Evolutionary conservation across 2,797 vertebrate species (phyloP), one percentile per base, ranked within the genome.

Genomic region (Tangara arthus): DNA sequence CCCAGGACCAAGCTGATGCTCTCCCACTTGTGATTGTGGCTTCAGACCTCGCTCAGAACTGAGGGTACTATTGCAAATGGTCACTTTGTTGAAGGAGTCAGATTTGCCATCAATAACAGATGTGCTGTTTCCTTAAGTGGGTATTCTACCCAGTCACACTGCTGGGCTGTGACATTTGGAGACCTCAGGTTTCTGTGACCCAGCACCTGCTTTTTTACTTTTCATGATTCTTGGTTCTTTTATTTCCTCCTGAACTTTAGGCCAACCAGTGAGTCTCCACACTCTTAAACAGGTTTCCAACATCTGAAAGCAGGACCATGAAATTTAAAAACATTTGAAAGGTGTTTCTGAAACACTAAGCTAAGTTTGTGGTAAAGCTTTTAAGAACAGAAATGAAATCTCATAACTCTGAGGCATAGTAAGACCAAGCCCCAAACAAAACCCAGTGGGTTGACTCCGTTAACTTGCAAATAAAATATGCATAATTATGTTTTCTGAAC

Each of bases 11-110:
- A 68, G 42, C 18, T 64, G n/a, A 21, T 49, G 23, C 2, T 66
- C 13, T 26, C 8, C 6, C 0, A 21, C 23, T n/a, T 2, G 0
- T 44, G 52, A 9, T 1, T 66, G 23, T 82, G 59, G 13, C 39
- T 72, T 77, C 50, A 76, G 50, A 34, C 9, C 12, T 79, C 4
- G 1, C 23, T 76, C 37, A 57, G 81, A n/a, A 46, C 23, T 21
- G 20, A 47, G 20, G 11, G 15, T n/a, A 16, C 15, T 47, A 2
- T 19, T 75, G 19, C 42, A 71, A 71, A 72, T 15, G 10, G 14
- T 41, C 11, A 9, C 30, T 50, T 57, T 56, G 23, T 46, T 39
- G 61, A 59, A 47, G 64, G 18, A 86, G 26, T 37, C 57, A 71
- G 39, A 44, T 63, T 64, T 63, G n/a, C 34, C 32, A 86, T 57